phyloP scores from a whole-genome alignment of 2,113 vertebrate species.

The Stigmatopora nigra region DNA sequence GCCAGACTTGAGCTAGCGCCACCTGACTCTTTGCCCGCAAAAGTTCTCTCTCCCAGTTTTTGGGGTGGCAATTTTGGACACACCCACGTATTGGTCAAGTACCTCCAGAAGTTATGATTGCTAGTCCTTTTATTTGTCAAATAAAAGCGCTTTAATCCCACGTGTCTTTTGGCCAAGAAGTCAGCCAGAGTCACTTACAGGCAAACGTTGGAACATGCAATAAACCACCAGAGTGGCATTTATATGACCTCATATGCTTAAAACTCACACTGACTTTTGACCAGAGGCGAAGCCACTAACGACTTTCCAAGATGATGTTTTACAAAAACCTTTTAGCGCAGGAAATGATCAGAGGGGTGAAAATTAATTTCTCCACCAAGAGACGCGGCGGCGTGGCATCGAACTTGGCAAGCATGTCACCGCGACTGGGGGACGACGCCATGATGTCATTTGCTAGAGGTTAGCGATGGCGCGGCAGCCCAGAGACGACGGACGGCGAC shows the following conservation, averaged over 20 bases:
- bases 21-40: no score
- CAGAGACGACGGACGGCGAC: not conserved
- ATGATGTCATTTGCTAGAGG: conserved; percentile 49
- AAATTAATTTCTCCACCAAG: conserved; percentile 36
- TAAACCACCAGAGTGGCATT: not conserved
- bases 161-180: not conserved
- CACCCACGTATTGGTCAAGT: no score
- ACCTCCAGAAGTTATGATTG: no score
- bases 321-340: conserved; percentile 46
- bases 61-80: no score
- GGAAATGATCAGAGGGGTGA: conserved; percentile 56
- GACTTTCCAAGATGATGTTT: conserved; percentile 55
- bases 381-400: conserved; percentile 18
- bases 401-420: conserved; percentile 46
- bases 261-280: conserved; percentile 36
- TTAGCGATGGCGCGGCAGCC: conserved; percentile 24
- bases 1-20: no score
- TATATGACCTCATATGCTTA: conserved; percentile 15
- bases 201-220: not conserved
- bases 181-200: not conserved
- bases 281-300: conserved; percentile 37
- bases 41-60: no score
- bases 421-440: conserved; percentile 50
- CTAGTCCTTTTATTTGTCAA: no score
- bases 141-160: no score